Base-by-base conservation (phyloP, 1,140 invertebrate genomes). In the Streblospio benedicti region DNA sequence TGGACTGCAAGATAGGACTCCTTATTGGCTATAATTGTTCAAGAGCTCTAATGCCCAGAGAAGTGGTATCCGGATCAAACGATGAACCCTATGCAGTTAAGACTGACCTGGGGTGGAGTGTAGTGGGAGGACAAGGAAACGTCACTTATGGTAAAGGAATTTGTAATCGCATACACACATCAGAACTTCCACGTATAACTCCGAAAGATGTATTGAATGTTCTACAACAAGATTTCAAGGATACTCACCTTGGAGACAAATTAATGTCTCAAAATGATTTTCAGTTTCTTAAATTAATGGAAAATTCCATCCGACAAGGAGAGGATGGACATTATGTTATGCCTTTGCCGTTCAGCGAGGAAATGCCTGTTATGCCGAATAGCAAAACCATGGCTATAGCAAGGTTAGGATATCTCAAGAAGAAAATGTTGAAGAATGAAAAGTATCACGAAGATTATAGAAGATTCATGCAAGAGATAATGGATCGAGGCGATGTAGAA, bases 21-120 rank as follows among this genome's bases (percentile, higher is more conserved):
- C 25, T 56, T 20, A 56, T 56, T 38, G 53, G 53, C 5, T 56
- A 56, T 31, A 30, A 56, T 23, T 41, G 53, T 41, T 31, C 53
- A 20, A 18, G 18, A n/a, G 53, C 53, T 23, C 53, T 56, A 5
- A 20, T 38, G 5, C 53, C 53, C 20, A 38, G 20, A 30, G 23
- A 38, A n/a, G 20, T 38, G 18, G 18, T 56, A 6, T 6, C 4
- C 25, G 35, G 53, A 9, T 23, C 23, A 0, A 28, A 38, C 6
- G 32, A 20, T 23, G 4, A 43, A 18, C 33, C 53, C 20, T 56
- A 41, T 30, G 35, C 53, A 14, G 18, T 23, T 4, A 32, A 43
- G 30, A 56, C 53, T 4, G 20, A 23, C 6, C 53, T 38, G 9
- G 35, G 53, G 20, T 38, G 53, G 53, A 43, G 9, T 18, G 25